Evolutionary conservation across 1,140 invertebrate species (phyloP).

Genomic region (Zaprionus vittiger): DNA sequence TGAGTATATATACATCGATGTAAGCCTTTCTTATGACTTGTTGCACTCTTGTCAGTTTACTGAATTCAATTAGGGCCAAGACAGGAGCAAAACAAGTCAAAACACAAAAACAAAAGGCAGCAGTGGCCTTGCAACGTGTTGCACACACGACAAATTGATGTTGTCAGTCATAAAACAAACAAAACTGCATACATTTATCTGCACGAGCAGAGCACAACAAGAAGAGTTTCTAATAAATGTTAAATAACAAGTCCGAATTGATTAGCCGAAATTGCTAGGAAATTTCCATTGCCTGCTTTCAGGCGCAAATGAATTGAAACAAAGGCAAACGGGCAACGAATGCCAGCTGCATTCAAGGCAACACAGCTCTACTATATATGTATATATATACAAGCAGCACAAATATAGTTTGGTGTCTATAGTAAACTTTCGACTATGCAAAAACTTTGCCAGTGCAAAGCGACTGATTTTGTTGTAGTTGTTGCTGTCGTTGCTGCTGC

Average conservation of each 20-base stretch:
- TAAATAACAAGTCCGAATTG: constrained; percentile 45
- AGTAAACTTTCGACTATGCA: constrained; percentile 13
- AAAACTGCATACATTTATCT: constrained; percentile 14
- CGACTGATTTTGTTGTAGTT: constrained; percentile 27
- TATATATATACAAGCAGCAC: neutral
- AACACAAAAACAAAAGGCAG: neutral
- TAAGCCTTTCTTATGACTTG: neutral
- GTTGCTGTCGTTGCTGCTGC: constrained; percentile 23
- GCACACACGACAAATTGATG: constrained; percentile 8
- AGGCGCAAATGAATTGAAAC: constrained; percentile 25
- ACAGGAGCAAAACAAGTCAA: too few relatives aligned
- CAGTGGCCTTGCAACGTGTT: constrained; percentile 27
- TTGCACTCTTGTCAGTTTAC: constrained; percentile 9
- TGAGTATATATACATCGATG: constrained; percentile 86
- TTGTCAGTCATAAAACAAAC: constrained; percentile 13
- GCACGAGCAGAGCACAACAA: constrained; percentile 2
- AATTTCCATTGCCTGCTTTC: constrained; percentile 33
- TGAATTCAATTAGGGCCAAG: neutral
- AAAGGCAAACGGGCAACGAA: neutral
- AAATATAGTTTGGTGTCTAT: neutral
- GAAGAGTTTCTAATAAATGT: constrained; percentile 32
- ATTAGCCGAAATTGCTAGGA: constrained; percentile 32
- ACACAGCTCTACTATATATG: neutral
- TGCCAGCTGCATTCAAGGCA: constrained; percentile 9
- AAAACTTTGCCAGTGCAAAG: constrained; percentile 35